Conservation (phyloP, 2,888 invertebrate species). For the Vandiemenella viatica region DNA sequence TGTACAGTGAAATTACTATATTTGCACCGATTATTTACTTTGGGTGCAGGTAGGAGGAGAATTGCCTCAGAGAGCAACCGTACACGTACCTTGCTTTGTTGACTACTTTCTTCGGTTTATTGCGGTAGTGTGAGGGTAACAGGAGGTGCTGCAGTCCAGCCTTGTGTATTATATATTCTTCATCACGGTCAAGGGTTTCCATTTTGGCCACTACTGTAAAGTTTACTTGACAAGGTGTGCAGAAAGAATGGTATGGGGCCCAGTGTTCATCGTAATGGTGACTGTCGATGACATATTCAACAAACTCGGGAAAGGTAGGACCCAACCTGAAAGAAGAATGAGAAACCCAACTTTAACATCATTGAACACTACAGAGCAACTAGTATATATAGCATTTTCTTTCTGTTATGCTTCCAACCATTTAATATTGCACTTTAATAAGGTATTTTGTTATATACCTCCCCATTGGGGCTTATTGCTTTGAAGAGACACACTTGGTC, state of each 20-base stretch:
- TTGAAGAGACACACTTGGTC: no score
- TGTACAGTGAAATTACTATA: no score
- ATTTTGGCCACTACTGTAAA: slow-evolving; percentile 48
- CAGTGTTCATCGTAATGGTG: slow-evolving; percentile 40
- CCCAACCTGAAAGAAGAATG: slow-evolving; percentile 23
- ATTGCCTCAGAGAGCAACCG: no score
- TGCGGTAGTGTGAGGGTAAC: slow-evolving; percentile 7
- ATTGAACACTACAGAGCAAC: no score
- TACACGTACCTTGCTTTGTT: slow-evolving; percentile 7
- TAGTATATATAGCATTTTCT: no score
- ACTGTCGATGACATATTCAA: slow-evolving; percentile 18
- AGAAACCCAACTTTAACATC: no score
- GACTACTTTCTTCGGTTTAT: slow-evolving; percentile 3
- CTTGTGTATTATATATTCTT: slow-evolving; percentile 42
- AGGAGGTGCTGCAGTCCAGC: slow-evolving; percentile 40
- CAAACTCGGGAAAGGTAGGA: slow-evolving; percentile 31
- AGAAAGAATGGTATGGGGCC: slow-evolving; percentile 47
- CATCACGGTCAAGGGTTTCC: slow-evolving; percentile 43
- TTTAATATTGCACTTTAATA: no score
- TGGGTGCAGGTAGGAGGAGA: no score
- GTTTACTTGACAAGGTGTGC: slow-evolving; percentile 48
- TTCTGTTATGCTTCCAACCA: no score
- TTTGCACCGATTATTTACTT: no score
- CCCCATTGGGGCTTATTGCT: no score
- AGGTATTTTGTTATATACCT: no score